A percentile compares a stretch with the other conserved stretches of the same genome.
These are phyloP conservation scores for Chelon labrosus DNA, from an alignment of 2,797 vertebrate genomes.

Conservation along the genomic window DNA sequence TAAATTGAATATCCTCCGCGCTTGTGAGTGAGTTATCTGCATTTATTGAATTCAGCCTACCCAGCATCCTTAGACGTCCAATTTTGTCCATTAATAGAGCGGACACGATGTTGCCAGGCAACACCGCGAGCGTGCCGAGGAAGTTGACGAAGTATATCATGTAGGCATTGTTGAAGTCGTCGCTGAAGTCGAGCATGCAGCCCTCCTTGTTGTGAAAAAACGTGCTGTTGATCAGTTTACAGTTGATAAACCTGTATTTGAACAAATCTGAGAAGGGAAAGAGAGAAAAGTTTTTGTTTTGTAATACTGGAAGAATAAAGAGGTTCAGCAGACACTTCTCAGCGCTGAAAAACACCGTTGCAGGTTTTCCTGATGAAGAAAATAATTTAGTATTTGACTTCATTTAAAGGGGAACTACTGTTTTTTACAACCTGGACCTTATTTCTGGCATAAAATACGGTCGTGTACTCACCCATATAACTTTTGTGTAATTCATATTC, in stretches of 20 bases:
- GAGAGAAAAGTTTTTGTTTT: background rate
- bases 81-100: conserved; percentile 99
- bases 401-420: background rate
- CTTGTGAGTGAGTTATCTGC: background rate
- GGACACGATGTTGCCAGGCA: conserved; percentile 96
- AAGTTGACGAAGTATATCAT: conserved; percentile 99
- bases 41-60: conserved; percentile 73
- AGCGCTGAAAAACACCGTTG: background rate
- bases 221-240: conserved; percentile 92
- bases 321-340: background rate
- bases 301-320: background rate
- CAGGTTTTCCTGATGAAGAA: background rate
- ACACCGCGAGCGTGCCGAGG: conserved; percentile 93
- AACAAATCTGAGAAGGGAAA: conserved; percentile 79
- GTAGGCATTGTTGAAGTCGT: conserved; percentile 96
- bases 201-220: conserved; percentile 98
- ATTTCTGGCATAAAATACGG: too few species aligned
- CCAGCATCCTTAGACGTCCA: conserved; percentile 95
- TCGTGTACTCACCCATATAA: background rate
- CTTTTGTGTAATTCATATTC: too few species aligned
- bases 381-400: background rate
- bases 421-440: too few species aligned
- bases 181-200: conserved; percentile 95
- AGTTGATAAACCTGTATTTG: conserved; percentile 94
- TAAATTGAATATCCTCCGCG: background rate